Evolutionary conservation across 1,140 invertebrate genomes (phyloP), one percentile per base, ranked within the genome.

Genomic region (Aphidius ervi): DNA sequence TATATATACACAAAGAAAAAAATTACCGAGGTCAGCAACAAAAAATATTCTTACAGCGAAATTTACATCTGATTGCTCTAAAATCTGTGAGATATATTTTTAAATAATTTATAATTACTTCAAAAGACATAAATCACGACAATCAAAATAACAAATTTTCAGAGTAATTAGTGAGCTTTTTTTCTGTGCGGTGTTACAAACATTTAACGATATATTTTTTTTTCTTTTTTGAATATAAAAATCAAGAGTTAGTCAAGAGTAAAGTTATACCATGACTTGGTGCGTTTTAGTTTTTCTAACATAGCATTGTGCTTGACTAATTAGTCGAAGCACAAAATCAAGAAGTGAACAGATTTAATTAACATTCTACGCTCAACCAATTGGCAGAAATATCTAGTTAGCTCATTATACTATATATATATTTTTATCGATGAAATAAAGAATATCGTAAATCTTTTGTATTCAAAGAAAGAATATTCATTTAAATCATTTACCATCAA

Each of bases 261-360:
- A 69, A 72, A 75, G 72, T 69, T 72, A 23, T 52, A 8, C 49
- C 49, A 37, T 39, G 42, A 43, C 70, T 58, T 58, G 62, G 37
- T 56, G 9, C 50, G n/a, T 42, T 53, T 50, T 46, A 41, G 23
- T 31, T 46, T 52, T 48, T 52, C 48, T 46, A 54, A 41, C 50
- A 65, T 71, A 68, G 70, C 74, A 75, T 77, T 77, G 75, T 76
- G 68, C 72, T 69, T 72, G 73, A 77, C 74, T 79, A 79, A 78
- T 79, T 78, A 78, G 76, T 77, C 72, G 72, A 75, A 75, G 74
- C 74, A 73, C 71, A 71, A 75, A 72, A 78, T 76, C 74, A 70
- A 77, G 71, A 67, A 74, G 75, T 72, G 70, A 77, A 78, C 72
- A 71, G 74, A 71, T 79, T 78, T 78, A 79, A 79, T 79, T 79